Conservation (phyloP, 2,888 invertebrate species). For the Escarpia spicata region DNA sequence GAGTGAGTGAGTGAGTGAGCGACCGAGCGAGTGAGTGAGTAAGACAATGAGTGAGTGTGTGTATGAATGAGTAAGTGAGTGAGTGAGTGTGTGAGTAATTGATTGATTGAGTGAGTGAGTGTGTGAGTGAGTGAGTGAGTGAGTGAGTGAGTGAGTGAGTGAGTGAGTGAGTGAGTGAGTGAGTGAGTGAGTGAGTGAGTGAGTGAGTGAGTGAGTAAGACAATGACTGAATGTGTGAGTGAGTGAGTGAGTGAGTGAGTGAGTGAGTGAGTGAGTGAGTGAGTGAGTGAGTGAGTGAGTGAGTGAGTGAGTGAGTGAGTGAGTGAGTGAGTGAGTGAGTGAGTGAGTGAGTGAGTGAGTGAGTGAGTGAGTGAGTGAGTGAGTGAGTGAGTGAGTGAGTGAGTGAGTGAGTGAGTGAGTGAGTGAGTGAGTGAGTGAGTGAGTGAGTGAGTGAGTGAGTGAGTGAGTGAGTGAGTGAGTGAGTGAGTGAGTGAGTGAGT, state of each 20-base stretch:
- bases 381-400: background rate
- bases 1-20: background rate
- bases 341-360: background rate
- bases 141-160: constrained; percentile 23
- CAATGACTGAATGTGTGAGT: background rate
- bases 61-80: background rate
- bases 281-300: constrained; percentile 23
- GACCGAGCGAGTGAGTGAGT: background rate
- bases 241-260: constrained; percentile 22
- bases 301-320: constrained; percentile 23
- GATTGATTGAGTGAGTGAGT: constrained; percentile 20
- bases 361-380: background rate
- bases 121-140: constrained; percentile 21
- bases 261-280: constrained; percentile 23
- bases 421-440: constrained; percentile 23
- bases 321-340: constrained; percentile 23
- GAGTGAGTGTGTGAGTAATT: constrained; percentile 18
- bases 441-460: constrained; percentile 23
- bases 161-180: constrained; percentile 20
- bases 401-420: background rate
- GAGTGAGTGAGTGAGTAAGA: background rate
- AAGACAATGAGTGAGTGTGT: background rate
- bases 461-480: constrained; percentile 23
- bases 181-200: background rate
- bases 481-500: constrained; percentile 23